These are phyloP conservation scores for Muricea muricata DNA, from an alignment of 92 coral and sea anemone species.

Conservation along the genomic window DNA sequence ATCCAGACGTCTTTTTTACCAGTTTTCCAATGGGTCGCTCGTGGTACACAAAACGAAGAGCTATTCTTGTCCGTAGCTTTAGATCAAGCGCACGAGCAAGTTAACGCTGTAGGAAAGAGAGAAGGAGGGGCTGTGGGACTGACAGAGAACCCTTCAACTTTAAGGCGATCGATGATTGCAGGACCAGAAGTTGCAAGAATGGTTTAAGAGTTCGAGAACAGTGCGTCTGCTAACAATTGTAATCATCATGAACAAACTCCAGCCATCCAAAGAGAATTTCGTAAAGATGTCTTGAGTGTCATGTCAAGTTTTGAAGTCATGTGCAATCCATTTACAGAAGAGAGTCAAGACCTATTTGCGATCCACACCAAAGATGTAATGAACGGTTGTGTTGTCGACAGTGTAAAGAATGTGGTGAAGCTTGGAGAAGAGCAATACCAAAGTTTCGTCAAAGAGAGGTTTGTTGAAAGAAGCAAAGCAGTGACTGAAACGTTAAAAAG, in stretches of 20 bases:
- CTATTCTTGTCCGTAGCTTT: constrained; percentile 45
- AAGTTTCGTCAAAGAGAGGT: constrained; percentile 59
- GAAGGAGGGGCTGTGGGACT: constrained; percentile 73
- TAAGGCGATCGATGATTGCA: constrained; percentile 71
- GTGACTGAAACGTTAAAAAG: constrained; percentile 49
- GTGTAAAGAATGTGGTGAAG: constrained; percentile 39
- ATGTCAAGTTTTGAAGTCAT: constrained; percentile 55
- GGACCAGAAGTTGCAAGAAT: constrained; percentile 66
- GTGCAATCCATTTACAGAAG: constrained; percentile 73
- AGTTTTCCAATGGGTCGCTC: constrained; percentile 9
- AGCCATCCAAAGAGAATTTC: constrained; percentile 46
- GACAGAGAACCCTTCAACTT: constrained; percentile 69
- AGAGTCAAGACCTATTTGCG: constrained; percentile 63
- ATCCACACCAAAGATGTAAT: constrained; percentile 72
- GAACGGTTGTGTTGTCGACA: constrained; percentile 54
- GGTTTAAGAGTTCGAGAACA: constrained; percentile 66
- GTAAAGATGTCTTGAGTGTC: constrained; percentile 50
- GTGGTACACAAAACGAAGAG: not conserved
- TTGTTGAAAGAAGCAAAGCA: constrained; percentile 45
- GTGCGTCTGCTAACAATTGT: constrained; percentile 4
- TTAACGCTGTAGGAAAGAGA: constrained; percentile 68
- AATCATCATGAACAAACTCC: constrained; percentile 57
- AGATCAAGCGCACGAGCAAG: constrained; percentile 76
- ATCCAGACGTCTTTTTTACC: constrained; percentile 7
- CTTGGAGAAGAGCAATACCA: constrained; percentile 61